Evolutionary conservation across 2,797 vertebrate genomes (phyloP).

Genomic region (Ptychobarbus kaznakovi): DNA sequence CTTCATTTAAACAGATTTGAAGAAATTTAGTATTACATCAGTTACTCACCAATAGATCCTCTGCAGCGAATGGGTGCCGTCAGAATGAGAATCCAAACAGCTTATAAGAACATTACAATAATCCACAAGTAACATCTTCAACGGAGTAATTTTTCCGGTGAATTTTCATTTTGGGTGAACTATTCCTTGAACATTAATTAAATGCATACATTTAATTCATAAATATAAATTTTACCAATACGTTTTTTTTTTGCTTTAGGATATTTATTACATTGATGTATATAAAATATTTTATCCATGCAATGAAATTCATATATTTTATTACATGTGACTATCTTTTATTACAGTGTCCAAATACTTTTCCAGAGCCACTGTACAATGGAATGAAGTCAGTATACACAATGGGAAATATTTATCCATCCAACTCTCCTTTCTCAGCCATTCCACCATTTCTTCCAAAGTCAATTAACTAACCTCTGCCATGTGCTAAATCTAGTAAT

Average conservation of each 20-base stretch:
- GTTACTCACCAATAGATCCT: not conserved
- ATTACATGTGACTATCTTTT: too few relatives aligned
- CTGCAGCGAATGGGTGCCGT: too few relatives aligned
- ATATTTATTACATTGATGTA: not conserved
- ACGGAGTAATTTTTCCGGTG: too few relatives aligned
- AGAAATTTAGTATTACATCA: not conserved
- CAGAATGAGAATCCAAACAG: too few relatives aligned
- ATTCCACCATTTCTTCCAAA: not conserved
- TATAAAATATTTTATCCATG: not conserved
- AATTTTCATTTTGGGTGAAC: too few relatives aligned
- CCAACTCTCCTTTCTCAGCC: not conserved
- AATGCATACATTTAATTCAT: too few relatives aligned
- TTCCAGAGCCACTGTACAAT: not conserved
- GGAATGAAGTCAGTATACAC: too few relatives aligned
- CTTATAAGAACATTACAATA: too few relatives aligned
- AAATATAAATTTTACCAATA: too few relatives aligned
- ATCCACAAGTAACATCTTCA: too few relatives aligned
- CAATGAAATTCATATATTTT: not conserved
- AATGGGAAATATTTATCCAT: not conserved
- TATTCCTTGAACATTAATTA: too few relatives aligned
- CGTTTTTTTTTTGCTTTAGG: too few relatives aligned
- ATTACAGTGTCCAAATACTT: not conserved
- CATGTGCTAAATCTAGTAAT: not conserved
- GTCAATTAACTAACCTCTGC: constrained; percentile 7
- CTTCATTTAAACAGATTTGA: not conserved